Evolutionary conservation across 2,113 vertebrate species (phyloP).

Genomic region (Scatophagus argus): DNA sequence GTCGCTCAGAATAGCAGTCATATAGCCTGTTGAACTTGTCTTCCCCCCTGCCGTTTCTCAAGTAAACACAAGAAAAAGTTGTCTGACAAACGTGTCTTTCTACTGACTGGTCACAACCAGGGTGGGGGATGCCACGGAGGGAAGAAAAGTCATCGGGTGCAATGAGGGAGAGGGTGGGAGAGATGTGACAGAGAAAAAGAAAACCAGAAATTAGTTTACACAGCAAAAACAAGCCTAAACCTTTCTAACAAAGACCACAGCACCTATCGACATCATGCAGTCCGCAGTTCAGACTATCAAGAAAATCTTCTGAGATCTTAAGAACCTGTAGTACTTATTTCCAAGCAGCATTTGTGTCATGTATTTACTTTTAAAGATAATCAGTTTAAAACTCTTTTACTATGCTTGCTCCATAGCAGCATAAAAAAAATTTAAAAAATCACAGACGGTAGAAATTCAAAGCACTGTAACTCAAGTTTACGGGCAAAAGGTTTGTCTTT

Average conservation of each 20-base stretch:
- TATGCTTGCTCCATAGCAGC: background rate
- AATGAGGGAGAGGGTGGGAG: background rate
- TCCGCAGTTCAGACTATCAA: background rate
- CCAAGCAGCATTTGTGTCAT: background rate
- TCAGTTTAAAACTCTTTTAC: background rate
- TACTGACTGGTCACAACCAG: background rate
- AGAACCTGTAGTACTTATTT: background rate
- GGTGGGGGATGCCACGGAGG: background rate
- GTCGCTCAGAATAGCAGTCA: background rate
- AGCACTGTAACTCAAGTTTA: too few species aligned
- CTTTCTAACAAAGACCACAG: background rate
- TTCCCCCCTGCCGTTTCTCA: background rate
- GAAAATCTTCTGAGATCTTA: background rate
- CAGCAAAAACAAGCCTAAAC: background rate
- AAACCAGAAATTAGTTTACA: constrained; percentile 10
- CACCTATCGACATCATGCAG: background rate
- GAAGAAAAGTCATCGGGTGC: background rate
- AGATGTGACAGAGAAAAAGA: background rate
- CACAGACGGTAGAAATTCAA: background rate
- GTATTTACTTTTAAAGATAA: background rate
- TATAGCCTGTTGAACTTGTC: background rate
- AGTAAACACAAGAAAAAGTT: background rate
- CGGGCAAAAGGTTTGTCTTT: background rate
- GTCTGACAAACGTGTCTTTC: constrained; percentile 7
- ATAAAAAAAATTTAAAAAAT: background rate